Evolutionary conservation across 2,113 vertebrate species (phyloP), one percentile per base, ranked within the genome.

Genomic region (Anhinga anhinga): DNA sequence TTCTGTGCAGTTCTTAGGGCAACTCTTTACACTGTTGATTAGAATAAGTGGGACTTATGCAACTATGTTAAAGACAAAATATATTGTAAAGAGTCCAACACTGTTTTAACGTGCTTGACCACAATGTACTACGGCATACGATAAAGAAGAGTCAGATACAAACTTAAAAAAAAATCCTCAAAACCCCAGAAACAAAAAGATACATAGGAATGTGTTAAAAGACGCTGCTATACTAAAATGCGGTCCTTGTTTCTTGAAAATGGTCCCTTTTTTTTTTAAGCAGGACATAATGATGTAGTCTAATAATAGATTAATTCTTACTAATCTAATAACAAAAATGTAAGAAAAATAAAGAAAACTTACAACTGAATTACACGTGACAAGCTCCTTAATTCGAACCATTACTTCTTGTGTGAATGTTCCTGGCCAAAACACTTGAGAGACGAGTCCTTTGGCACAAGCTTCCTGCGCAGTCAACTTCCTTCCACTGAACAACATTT

Each of bases 331-430:
- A 15, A 76, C 73, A 76, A 91, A 78, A 38, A 34, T 2, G 30
- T 29, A 93, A 92, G 66, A 96, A 94, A 94, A 96, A 94, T 21
- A 67, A 96, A 81, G 65, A 38, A 49, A 90, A 99, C 99, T 97
- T 98, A 99, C 99, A 96, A 98, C 98, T 25, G 99, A 98, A 97
- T 99, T 99, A 66, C 99, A 99, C 0, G 98, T 97, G 84, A 99
- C 99, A 90, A 99, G 99, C 96, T 99, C 99, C 97, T 98, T 99
- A 97, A 99, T 99, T 77, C 99, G 98, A 96, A 99, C 98, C 99
- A 99, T 99, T 81, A 99, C 99, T 98, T 99, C 99, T 97, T 99
- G 99, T 66, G 98, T 99, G 98, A 99, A 99, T 13, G 99, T 99
- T 88, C 98, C 99, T 0, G 99, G 99, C 99, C 99, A 99, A 55